Conservation (phyloP, 2,797 vertebrate genomes). For the Prunella strophiata region DNA sequence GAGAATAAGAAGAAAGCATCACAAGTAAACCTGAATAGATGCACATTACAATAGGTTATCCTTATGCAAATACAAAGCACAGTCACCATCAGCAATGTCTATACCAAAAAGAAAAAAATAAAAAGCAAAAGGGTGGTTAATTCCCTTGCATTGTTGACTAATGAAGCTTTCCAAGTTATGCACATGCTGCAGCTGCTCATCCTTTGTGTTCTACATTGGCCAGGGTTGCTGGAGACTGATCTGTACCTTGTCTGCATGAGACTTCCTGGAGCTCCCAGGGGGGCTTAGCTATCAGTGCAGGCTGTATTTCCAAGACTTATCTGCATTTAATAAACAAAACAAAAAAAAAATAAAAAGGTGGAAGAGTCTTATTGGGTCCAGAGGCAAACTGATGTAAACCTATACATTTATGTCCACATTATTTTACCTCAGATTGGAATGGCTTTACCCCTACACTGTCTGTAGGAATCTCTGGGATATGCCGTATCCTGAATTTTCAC, state of each 20-base stretch:
- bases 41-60: background rate
- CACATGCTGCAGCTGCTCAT: background rate
- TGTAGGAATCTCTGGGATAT: background rate
- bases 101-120: background rate
- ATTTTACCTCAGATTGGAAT: background rate
- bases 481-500: background rate
- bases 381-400: background rate
- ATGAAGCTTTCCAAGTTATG: constrained; percentile 7
- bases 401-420: background rate
- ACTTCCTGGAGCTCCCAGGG: background rate
- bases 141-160: constrained; percentile 11
- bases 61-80: constrained; percentile 8
- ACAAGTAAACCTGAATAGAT: constrained; percentile 11
- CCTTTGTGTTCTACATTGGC: background rate
- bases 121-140: background rate
- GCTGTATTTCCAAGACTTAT: background rate
- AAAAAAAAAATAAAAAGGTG: background rate
- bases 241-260: background rate
- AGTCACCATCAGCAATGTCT: background rate
- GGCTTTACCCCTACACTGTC: background rate
- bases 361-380: background rate
- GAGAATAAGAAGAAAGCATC: background rate
- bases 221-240: background rate
- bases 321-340: background rate
- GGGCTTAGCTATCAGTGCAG: background rate